A percentile compares a stretch with the other conserved stretches of the same genome.
Evolutionary conservation across 2,888 invertebrate species (phyloP).

Genomic region (Drosophila cracens): DNA sequence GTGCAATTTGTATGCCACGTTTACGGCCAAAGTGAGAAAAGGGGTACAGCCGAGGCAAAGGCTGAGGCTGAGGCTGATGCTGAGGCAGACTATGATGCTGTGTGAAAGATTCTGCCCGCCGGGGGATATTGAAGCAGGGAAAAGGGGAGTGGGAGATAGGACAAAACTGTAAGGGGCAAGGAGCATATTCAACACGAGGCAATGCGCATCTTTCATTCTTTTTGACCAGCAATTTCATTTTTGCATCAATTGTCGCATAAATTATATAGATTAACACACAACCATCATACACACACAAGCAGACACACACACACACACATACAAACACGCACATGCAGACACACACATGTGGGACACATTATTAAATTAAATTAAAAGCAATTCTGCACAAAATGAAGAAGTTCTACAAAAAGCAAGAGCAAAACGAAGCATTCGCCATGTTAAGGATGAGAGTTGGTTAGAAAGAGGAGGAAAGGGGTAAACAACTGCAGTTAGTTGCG

Average conservation of each 20-base stretch:
- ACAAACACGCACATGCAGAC: constrained; percentile 6
- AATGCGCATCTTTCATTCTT: constrained; percentile 49
- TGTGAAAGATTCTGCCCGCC: constrained; percentile 20
- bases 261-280: constrained; percentile 73
- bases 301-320: constrained; percentile 8
- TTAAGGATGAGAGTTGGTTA: not conserved
- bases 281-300: constrained; percentile 12
- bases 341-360: constrained; percentile 12
- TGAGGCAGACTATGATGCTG: constrained; percentile 7
- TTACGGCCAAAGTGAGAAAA: constrained; percentile 45
- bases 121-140: not conserved
- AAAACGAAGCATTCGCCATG: constrained; percentile 1
- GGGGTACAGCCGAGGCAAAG: not conserved
- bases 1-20: constrained; percentile 81
- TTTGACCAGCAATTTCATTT: constrained; percentile 66
- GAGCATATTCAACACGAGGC: constrained; percentile 26
- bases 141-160: not conserved
- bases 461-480: not conserved
- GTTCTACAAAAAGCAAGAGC: not conserved
- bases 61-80: constrained; percentile 2
- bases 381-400: constrained; percentile 3
- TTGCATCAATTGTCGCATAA: constrained; percentile 77
- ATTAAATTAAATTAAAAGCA: constrained; percentile 56
- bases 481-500: constrained; percentile 18
- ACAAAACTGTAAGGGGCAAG: not conserved